Evolutionary conservation across 2,888 invertebrate genomes (phyloP).

Genomic region (Dioctria rufipes): DNA sequence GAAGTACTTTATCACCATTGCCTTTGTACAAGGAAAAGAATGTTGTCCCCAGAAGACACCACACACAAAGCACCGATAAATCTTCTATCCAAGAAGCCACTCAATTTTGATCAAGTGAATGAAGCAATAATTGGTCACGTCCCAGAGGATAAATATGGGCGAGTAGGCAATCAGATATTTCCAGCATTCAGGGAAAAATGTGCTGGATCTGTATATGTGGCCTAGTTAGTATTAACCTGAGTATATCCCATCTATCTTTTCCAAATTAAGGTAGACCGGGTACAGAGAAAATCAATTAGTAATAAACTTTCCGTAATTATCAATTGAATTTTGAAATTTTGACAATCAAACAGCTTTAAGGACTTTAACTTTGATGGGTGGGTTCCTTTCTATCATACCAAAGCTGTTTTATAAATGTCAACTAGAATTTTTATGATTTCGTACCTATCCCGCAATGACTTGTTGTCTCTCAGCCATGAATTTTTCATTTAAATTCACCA

Average conservation of each 20-base stretch:
- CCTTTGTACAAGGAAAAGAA: neutral
- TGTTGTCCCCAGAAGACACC: neutral
- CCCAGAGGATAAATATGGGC: constrained; percentile 14
- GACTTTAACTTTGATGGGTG: no score
- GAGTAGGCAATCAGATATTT: neutral
- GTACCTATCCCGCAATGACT: no score
- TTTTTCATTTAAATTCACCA: no score
- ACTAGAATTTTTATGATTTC: no score
- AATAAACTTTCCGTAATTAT: constrained; percentile 17
- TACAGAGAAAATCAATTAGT: constrained; percentile 28
- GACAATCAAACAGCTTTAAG: no score
- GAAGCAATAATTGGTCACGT: constrained; percentile 30
- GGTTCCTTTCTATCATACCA: no score
- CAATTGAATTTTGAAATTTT: no score
- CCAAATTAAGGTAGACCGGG: neutral
- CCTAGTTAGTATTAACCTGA: neutral
- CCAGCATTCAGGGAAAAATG: neutral
- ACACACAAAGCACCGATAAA: constrained; percentile 2
- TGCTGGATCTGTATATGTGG: no score
- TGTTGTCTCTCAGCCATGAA: no score
- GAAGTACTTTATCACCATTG: neutral
- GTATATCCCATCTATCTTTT: neutral
- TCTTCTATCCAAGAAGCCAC: constrained; percentile 2
- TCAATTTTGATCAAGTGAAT: constrained; percentile 30
- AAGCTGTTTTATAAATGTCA: no score